phyloP scores from a whole-genome alignment of 2,888 invertebrate species.

The Subacronicta megacephala region DNA sequence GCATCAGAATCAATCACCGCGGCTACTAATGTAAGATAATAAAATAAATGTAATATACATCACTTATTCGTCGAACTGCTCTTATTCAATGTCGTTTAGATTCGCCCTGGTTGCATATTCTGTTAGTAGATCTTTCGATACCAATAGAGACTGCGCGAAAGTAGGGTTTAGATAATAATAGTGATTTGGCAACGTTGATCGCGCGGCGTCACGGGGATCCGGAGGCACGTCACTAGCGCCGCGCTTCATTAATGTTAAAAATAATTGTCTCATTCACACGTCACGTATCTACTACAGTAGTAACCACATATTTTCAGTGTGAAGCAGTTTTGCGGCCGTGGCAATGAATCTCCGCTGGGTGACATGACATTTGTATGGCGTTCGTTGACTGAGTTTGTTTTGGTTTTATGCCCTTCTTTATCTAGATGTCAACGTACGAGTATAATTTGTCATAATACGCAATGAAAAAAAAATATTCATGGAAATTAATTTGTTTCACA shows the following conservation, averaged over 20 bases:
- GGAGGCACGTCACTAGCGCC: slow-evolving; percentile 62
- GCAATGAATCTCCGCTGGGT: slow-evolving; percentile 72
- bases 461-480: neutral
- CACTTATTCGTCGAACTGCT: slow-evolving; percentile 7
- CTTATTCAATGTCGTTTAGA: slow-evolving; percentile 12
- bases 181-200: slow-evolving; percentile 75
- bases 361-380: slow-evolving; percentile 64
- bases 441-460: neutral
- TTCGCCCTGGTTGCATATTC: slow-evolving; percentile 23
- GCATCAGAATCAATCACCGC: slow-evolving; percentile 29
- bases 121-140: slow-evolving; percentile 36
- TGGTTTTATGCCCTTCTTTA: slow-evolving; percentile 18
- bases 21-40: slow-evolving; percentile 29
- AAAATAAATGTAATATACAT: slow-evolving; percentile 23
- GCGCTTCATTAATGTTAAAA: slow-evolving; percentile 81
- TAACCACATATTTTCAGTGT: slow-evolving; percentile 85
- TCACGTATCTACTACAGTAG: slow-evolving; percentile 83
- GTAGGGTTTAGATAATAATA: slow-evolving; percentile 65
- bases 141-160: slow-evolving; percentile 43
- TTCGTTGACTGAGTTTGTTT: slow-evolving; percentile 52
- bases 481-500: neutral
- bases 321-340: slow-evolving; percentile 80
- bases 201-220: slow-evolving; percentile 59
- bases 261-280: slow-evolving; percentile 87
- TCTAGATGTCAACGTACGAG: slow-evolving; percentile 5